Evolutionary conservation across 2,888 invertebrate species (phyloP).

Genomic region (Pristionchus maxplancki): DNA sequence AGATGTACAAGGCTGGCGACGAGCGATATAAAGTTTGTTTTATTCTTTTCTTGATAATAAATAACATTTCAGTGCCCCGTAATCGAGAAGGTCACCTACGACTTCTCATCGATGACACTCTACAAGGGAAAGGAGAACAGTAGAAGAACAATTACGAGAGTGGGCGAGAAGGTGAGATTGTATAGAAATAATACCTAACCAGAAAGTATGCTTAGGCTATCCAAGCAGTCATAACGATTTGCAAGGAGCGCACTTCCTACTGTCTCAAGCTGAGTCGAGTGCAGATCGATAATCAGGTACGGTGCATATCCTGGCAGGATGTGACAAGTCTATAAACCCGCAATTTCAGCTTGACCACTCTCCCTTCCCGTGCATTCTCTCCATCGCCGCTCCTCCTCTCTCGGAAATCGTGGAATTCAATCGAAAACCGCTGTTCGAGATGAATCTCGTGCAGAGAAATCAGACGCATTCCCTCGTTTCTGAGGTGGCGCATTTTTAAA

Average conservation of each 20-base stretch:
- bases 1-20: neutral
- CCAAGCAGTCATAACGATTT: neutral
- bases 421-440: neutral
- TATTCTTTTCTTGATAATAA: neutral
- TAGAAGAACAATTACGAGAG: neutral
- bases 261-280: neutral
- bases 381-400: neutral
- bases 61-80: neutral
- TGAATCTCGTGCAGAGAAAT: neutral
- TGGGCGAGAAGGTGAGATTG: neutral
- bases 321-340: neutral
- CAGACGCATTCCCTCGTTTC: neutral
- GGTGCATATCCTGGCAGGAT: neutral
- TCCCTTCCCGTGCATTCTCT: conserved; percentile 10
- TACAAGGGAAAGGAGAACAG: neutral
- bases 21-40: neutral
- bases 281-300: conserved; percentile 17
- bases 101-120: neutral
- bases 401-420: neutral
- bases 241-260: neutral
- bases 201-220: neutral
- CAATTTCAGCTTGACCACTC: neutral
- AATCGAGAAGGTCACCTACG: neutral
- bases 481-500: neutral
- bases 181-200: neutral